phyloP scores from a whole-genome alignment of 2,113 vertebrate species.

The Seriola rivoliana region DNA sequence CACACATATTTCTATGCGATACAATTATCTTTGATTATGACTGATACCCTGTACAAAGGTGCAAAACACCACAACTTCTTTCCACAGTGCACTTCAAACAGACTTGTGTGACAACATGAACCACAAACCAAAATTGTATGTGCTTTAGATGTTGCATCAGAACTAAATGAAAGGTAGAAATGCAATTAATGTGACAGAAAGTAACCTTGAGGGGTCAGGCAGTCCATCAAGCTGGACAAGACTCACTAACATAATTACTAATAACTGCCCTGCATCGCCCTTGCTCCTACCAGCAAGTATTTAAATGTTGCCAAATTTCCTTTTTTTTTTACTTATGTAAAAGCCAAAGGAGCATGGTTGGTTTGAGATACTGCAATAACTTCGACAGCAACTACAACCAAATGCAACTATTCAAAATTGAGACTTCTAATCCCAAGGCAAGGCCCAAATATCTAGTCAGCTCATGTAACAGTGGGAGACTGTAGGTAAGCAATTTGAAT shows the following conservation, averaged over 20 bases:
- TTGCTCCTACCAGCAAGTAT: background rate
- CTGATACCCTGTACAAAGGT: background rate
- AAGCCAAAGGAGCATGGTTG: background rate
- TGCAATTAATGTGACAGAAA: background rate
- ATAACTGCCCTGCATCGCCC: background rate
- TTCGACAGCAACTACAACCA: background rate
- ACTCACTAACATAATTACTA: background rate
- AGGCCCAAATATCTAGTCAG: conserved; percentile 1
- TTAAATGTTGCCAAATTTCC: background rate
- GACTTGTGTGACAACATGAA: background rate
- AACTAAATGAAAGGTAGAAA: no score
- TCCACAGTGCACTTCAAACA: background rate
- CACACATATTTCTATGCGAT: background rate
- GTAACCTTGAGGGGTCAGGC: background rate
- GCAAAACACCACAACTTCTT: background rate
- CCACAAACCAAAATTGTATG: background rate
- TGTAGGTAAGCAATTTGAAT: background rate
- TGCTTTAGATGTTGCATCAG: background rate
- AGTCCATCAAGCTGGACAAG: background rate
- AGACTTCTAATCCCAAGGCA: background rate
- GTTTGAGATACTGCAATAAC: background rate
- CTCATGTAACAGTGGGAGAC: conserved; percentile 10
- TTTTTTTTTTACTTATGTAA: background rate
- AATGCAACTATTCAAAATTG: conserved; percentile 10
- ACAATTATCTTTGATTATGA: background rate